Conservation (phyloP, 2,797 vertebrate genomes). For the Gymnodraco acuticeps region DNA sequence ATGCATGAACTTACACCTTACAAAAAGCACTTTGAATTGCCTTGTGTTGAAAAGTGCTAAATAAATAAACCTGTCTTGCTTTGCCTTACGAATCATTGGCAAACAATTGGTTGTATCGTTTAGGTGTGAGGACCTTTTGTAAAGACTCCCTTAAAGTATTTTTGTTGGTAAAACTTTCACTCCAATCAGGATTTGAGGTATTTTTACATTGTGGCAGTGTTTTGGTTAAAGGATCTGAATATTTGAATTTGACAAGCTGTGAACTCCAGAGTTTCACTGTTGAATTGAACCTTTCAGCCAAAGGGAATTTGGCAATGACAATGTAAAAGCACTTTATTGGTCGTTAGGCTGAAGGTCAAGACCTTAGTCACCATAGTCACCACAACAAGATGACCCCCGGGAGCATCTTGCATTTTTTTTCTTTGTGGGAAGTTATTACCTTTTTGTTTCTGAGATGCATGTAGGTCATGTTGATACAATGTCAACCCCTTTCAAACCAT, state of each 20-base stretch:
- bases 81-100: too few species aligned
- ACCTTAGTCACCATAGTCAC: slow-evolving; percentile 43
- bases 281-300: neutral
- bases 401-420: slow-evolving; percentile 20
- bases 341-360: slow-evolving; percentile 18
- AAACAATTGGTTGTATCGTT: too few species aligned
- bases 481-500: slow-evolving; percentile 35
- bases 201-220: neutral
- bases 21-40: too few species aligned
- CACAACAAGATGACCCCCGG: slow-evolving; percentile 23
- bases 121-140: too few species aligned
- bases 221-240: too few species aligned
- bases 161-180: too few species aligned
- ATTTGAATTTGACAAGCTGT: neutral
- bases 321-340: slow-evolving; percentile 33
- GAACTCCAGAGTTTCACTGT: neutral
- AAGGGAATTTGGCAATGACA: neutral
- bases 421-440: slow-evolving; percentile 38
- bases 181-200: too few species aligned
- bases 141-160: too few species aligned
- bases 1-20: too few species aligned
- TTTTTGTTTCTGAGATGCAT: slow-evolving; percentile 53
- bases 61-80: too few species aligned
- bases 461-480: slow-evolving; percentile 52
- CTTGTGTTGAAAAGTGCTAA: too few species aligned